Base-by-base conservation (phyloP, 1,140 invertebrate species). In the Aphelenchoides fujianensis region DNA sequence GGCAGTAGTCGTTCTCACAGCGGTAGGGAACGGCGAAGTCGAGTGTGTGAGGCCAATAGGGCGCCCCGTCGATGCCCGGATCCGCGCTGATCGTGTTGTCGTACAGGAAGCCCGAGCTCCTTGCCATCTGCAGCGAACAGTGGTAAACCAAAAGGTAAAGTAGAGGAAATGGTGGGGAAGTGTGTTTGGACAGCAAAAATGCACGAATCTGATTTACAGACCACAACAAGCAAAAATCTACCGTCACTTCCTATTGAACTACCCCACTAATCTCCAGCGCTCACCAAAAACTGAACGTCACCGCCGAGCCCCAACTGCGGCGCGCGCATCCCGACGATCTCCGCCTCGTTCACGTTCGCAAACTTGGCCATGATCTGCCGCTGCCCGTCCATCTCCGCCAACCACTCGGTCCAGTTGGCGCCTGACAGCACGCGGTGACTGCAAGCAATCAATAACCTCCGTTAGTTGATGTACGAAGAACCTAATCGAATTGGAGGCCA, bases 401-500 rank as follows among this genome's bases (percentile, higher is more conserved):
- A 34, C 79, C 79, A 80, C n/a, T 70, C 53, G 9, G 63, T 71
- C 28, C 37, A 30, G 31, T 66, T 68, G 19, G 69, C 12, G 7
- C n/a, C 30, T 9, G 30, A n/a, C 23, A 73, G 37, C 7, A 31
- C 3, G 16, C 53, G 27, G 90, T 91, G 89, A 93, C 93, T 96
- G 2, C 12, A 70, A 70, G n/a, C 1, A 36, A 31, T 66, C 2
- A 66, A 3, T 66, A 9, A 64, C 7, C 59, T 53, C 5, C 3
- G 12, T 16, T 0, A 19, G 1, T 32, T 1, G n/a, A n/a, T n/a
- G n/a, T n/a, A 0, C 63, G n/a, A 66, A n/a, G 63, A 16, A 75
- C 72, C n/a, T 71, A 83, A 98, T 95, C 3, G 94, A 97, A 85
- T 97, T 94, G 30, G 94, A 92, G 23, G 93, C 94, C 76, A 97